Base-by-base conservation (phyloP, 2,113 vertebrate species). In the Benitochromis conjunctus region DNA sequence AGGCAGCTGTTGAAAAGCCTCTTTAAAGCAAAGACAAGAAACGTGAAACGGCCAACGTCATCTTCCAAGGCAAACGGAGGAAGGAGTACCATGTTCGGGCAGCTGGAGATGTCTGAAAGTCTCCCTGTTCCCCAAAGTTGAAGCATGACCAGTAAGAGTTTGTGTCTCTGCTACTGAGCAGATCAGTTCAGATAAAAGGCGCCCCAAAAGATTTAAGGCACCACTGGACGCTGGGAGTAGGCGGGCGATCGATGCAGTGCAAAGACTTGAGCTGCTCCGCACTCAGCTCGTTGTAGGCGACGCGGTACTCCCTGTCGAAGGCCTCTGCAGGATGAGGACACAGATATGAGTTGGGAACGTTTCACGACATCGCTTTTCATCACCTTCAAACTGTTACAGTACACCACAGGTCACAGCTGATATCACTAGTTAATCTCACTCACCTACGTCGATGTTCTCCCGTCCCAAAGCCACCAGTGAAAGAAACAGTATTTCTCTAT, bases 381-480 rank as follows among this genome's bases (percentile, higher is more conserved):
- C n/a, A 9, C 18, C 8, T 51, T 18, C 6, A 51, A 51, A 19
- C 18, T 51, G 16, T 8, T 51, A 5, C 14, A 16, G 13, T 48
- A 16, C 16, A 51, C 16, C 18, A 18, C 19, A 18, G 5, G 16
- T 51, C 16, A 53, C 18, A 53, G 7, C 7, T n/a, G 8, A 26
- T 9, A 8, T 43, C 16, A 13, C n/a, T 71, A 1, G 12, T 48
- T 16, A 5, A 10, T 18, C 41, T 81, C 9, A 96, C 98, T 97
- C 94, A 99, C 98, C 98, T 16, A 99, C 96, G 86, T 99, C 98
- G 93, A 99, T 99, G 94, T 99, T 98, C 86, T 99, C 98, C 94
- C 96, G 97, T 89, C 98, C 98, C 95, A 99, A 96, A 66, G 98
- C 97, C 77, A 99, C 98, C 88, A 99, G 93, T 6, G 98, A 97